Evolutionary conservation across 2,113 vertebrate species (phyloP), one percentile per base, ranked within the genome.

Genomic region (Gobius niger): DNA sequence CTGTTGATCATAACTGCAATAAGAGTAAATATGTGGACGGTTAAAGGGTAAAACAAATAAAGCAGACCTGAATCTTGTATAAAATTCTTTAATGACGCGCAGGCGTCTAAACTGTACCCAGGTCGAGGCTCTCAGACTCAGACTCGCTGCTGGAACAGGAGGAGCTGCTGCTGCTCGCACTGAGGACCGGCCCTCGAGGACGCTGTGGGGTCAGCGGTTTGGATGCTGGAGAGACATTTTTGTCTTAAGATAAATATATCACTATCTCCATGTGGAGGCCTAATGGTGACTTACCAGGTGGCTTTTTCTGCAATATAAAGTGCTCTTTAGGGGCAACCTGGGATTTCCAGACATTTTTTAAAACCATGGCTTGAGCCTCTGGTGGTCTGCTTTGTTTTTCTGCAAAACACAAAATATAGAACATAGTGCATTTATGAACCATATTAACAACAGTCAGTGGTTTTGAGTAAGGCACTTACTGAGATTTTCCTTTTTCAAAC

Each of bases 101-200:
- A 44, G 19, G 47, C 82, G 84, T 82, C 94, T 93, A 87, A 97
- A 95, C 97, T 88, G 93, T 87, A 88, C 96, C 93, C n/a, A 92
- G 93, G 82, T 94, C 91, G 18, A 93, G 95, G 92, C 89, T 93
- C 47, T 94, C 94, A 24, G 93, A 86, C 54, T 89, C 92, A 24
- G 91, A 93, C 46, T 68, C 79, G 67, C 89, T 92, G 66, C 85
- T 89, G 14, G 86, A 91, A 63, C 82, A 87, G 78, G 78, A 90
- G 42, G 86, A 88, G 53, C 88, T 81, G 68, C 74, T 34, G 77
- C 92, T 94, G 84, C 91, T 94, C 13, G 89, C 93, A 4, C 91
- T 95, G 65, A 95, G 72, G 44, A 76, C 81, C 44, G 91, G 89
- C 9, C 73, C 80, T 49, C 47, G 77, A 15, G 54, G 79, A 16